Evolutionary conservation across 2,113 vertebrate genomes (phyloP).

Genomic region (Nestor notabilis): DNA sequence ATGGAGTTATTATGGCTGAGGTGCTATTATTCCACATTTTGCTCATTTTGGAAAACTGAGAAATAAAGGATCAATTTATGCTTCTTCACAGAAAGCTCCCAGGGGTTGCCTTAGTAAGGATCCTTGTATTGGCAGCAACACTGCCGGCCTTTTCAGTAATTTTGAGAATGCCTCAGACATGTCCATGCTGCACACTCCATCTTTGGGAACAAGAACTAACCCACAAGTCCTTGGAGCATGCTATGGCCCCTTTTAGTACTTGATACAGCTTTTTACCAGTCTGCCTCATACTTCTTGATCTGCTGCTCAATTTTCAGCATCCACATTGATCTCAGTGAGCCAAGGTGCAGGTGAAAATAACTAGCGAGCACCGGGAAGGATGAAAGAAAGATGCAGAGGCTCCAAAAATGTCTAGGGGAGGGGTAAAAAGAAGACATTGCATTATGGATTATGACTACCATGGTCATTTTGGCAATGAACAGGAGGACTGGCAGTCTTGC

Average conservation of each 20-base stretch:
- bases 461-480: not conserved
- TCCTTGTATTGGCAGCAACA: not conserved
- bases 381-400: not conserved
- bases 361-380: not conserved
- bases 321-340: not conserved
- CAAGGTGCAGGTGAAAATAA: not conserved
- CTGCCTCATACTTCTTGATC: not conserved
- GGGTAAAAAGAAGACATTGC: not conserved
- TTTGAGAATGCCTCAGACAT: not conserved
- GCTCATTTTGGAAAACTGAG: not conserved
- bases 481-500: not conserved
- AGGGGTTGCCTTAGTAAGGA: not conserved
- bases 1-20: not conserved
- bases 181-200: not conserved
- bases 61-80: not conserved
- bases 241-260: fast-evolving
- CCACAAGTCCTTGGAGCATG: not conserved
- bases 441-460: not conserved
- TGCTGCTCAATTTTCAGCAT: not conserved
- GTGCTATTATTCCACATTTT: not conserved
- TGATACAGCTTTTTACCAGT: not conserved
- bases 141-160: not conserved
- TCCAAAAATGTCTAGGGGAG: not conserved
- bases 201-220: not conserved
- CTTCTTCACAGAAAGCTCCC: not conserved